phyloP scores from a whole-genome alignment of 2,113 vertebrate species.

The Chaenogobius annularis region DNA sequence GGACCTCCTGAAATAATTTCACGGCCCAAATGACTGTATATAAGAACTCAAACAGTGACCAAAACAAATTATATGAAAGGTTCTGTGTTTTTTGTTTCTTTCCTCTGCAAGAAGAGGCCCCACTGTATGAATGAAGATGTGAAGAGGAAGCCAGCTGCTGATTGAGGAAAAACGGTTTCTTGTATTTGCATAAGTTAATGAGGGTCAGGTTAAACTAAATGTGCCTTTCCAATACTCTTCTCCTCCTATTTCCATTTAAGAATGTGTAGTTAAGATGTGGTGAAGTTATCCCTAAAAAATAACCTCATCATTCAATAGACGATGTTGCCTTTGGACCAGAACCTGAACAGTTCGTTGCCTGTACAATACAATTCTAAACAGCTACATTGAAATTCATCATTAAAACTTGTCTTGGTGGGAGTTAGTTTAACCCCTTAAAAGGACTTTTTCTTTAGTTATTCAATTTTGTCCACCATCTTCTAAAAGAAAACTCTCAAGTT shows the following conservation, averaged over 20 bases:
- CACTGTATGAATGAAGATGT: constrained; percentile 16
- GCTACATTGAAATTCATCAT: not conserved
- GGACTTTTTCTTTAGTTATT: too few relatives aligned
- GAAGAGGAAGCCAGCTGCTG: constrained; percentile 37
- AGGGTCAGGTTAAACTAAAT: constrained; percentile 42
- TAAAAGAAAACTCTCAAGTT: too few relatives aligned
- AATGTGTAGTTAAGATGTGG: not conserved
- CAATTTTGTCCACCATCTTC: too few relatives aligned
- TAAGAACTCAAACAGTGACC: not conserved
- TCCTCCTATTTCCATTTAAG: constrained; percentile 2
- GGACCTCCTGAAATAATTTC: too few relatives aligned
- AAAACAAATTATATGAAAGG: not conserved
- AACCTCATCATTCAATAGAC: not conserved
- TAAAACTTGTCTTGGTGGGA: not conserved
- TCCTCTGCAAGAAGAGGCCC: constrained; percentile 18
- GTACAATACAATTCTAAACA: not conserved
- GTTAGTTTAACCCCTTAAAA: too few relatives aligned
- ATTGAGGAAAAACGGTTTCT: constrained; percentile 27
- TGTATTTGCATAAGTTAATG: constrained; percentile 70
- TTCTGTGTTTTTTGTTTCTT: constrained; percentile 24
- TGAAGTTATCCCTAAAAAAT: not conserved
- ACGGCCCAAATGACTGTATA: not conserved
- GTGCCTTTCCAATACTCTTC: constrained; percentile 9
- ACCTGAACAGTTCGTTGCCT: not conserved
- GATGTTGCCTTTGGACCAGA: not conserved